Evolutionary conservation across 2,113 vertebrate species (phyloP), one percentile per base, ranked within the genome.

Genomic region (Eudyptes chrysolophus): DNA sequence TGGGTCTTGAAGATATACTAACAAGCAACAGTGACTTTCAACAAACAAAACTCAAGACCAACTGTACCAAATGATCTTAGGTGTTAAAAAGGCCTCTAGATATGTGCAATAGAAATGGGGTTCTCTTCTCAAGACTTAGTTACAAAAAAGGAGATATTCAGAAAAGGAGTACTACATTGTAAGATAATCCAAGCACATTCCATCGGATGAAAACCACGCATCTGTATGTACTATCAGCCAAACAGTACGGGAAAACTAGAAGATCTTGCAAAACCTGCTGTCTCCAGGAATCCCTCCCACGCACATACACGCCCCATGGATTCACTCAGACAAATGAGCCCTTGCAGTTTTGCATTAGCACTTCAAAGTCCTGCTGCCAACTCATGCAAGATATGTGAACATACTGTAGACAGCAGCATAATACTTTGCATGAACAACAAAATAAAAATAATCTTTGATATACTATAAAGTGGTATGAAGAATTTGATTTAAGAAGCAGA

Each of bases 181-280:
- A 69, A 92, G 61, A 62, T 46, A 89, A 85, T 62, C 54, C 71
- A 91, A 66, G 65, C 27, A 89, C 86, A 94, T 91, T 93, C 89
- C 89, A 90, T 25, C 72, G 15, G 90, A 82, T 34, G 70, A 94
- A 96, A 92, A 89, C 70, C 3, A 1, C 60, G 77, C 91, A 94
- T 64, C 87, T 84, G 3, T 87, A 15, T 46, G 74, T 65, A 83
- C 89, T 96, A 97, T 97, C 97, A 89, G 95, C 77, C 95, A 94
- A 96, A 91, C 61, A 94, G 58, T 1, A 87, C 0, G 12, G 80
- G 88, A 88, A 95, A 97, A 95, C 94, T 85, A 92, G 95, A 91
- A 94, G 93, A 96, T 96, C 96, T 96, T 97, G 95, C 95, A 95
- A 94, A 97, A 97, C 93, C 95, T 97, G 96, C 93, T 96, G 96